Percentiles rank a stretch among this genome's conserved stretches.
phyloP scores from a whole-genome alignment of 2,888 invertebrate species.

The Osedax frankpressi region DNA sequence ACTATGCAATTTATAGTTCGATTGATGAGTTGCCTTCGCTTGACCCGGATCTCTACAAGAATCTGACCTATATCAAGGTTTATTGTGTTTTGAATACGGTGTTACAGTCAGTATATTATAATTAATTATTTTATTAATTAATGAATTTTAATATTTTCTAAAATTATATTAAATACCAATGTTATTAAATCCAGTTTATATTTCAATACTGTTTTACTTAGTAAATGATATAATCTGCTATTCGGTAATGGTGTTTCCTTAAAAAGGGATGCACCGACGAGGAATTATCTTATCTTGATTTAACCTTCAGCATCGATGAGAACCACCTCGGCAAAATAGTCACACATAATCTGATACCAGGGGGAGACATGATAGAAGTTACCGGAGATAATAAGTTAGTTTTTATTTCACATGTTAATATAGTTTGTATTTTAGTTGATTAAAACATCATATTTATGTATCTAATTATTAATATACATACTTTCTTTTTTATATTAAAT shows the following conservation, averaged over 20 bases:
- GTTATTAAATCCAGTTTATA: too few relatives aligned
- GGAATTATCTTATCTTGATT: slow-evolving; percentile 78
- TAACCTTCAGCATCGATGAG: slow-evolving; percentile 91
- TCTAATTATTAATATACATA: too few relatives aligned
- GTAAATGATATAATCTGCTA: too few relatives aligned
- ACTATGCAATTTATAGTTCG: slow-evolving; percentile 84
- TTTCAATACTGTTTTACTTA: too few relatives aligned
- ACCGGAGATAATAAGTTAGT: slow-evolving; percentile 86
- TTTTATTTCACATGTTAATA: neutral
- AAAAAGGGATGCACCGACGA: slow-evolving; percentile 54
- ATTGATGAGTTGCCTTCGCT: slow-evolving; percentile 93
- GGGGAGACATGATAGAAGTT: slow-evolving; percentile 80
- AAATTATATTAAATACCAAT: neutral
- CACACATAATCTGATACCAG: slow-evolving; percentile 86
- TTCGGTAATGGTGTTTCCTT: too few relatives aligned
- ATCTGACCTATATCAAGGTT: slow-evolving; percentile 80
- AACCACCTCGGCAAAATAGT: slow-evolving; percentile 83
- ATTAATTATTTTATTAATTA: neutral
- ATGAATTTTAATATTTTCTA: neutral
- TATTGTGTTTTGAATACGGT: neutral
- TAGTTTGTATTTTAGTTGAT: too few relatives aligned
- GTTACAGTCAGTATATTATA: neutral
- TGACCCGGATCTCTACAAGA: slow-evolving; percentile 86
- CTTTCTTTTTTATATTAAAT: too few relatives aligned
- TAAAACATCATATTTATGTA: too few relatives aligned